A percentile compares a stretch with the other conserved stretches of the same genome.
Conservation (phyloP, 2,888 invertebrate species). For the Machimus atricapillus region DNA sequence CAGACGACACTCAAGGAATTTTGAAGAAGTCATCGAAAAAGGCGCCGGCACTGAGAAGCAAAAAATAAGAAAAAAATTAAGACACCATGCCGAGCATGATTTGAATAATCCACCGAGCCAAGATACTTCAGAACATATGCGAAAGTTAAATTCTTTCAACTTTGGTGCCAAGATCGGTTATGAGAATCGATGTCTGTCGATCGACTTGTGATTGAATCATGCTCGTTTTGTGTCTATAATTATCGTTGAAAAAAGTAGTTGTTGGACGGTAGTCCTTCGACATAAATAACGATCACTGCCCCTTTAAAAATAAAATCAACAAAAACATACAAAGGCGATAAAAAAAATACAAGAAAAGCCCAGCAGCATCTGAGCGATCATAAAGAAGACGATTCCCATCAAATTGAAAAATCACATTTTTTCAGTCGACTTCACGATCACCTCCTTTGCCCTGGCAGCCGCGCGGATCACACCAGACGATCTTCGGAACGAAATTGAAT, state of each 20-base stretch:
- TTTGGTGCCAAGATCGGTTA: background rate
- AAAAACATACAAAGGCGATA: background rate
- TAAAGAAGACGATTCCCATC: slow-evolving; percentile 24
- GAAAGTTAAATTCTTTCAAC: background rate
- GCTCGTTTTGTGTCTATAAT: slow-evolving; percentile 12
- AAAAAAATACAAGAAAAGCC: slow-evolving; percentile 4
- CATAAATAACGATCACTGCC: background rate
- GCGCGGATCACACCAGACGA: background rate
- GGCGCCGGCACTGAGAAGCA: background rate
- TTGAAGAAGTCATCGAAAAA: background rate
- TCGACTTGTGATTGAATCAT: slow-evolving; percentile 2
- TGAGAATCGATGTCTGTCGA: background rate
- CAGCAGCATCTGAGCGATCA: slow-evolving; percentile 12
- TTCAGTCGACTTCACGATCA: background rate
- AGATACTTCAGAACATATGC: background rate
- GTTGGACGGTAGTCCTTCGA: background rate
- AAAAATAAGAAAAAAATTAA: background rate
- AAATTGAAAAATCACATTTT: slow-evolving; percentile 38
- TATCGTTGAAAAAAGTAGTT: background rate
- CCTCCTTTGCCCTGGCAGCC: background rate
- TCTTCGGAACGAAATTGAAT: background rate
- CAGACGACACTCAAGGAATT: slow-evolving; percentile 13
- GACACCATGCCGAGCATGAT: slow-evolving; percentile 18
- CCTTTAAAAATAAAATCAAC: background rate
- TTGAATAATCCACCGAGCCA: slow-evolving; percentile 4